phyloP scores from a whole-genome alignment of 1,140 invertebrate genomes.

The Pantala flavescens region DNA sequence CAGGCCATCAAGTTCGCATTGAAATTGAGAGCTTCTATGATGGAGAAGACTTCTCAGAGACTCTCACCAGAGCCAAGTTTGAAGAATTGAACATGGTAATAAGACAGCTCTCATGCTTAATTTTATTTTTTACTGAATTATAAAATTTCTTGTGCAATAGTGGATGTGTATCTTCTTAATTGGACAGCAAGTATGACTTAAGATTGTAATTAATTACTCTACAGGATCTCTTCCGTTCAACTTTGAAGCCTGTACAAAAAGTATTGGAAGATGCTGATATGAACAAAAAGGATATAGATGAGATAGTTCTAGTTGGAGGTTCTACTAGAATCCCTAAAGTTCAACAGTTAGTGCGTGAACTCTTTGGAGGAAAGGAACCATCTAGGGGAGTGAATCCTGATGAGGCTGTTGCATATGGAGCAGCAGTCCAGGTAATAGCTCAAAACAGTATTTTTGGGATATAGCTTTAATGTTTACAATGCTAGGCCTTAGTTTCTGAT shows the following conservation, averaged over 20 bases:
- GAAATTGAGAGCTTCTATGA: slow-evolving; percentile 99
- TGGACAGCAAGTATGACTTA: too few species aligned
- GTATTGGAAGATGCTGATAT: slow-evolving; percentile 96
- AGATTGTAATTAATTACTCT: slow-evolving; percentile 18
- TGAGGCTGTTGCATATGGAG: slow-evolving; percentile 95
- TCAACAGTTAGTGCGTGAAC: slow-evolving; percentile 97
- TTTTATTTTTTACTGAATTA: too few species aligned
- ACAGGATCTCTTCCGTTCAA: slow-evolving; percentile 89
- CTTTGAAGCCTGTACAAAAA: slow-evolving; percentile 97
- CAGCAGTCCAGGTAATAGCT: slow-evolving; percentile 62
- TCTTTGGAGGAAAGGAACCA: slow-evolving; percentile 96
- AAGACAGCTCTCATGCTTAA: too few species aligned
- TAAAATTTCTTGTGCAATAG: too few species aligned
- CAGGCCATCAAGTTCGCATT: slow-evolving; percentile 92
- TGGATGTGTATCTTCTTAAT: too few species aligned
- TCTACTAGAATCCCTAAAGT: slow-evolving; percentile 99
- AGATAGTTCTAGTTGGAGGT: slow-evolving; percentile 97
- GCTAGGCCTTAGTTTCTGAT: too few species aligned
- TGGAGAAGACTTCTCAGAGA: slow-evolving; percentile 99
- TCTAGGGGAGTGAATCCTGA: slow-evolving; percentile 97
- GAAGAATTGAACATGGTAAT: slow-evolving; percentile 93
- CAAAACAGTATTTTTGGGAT: too few species aligned
- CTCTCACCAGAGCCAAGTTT: slow-evolving; percentile 96
- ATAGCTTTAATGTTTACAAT: too few species aligned
- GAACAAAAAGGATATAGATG: slow-evolving; percentile 97